Evolutionary conservation across 2,113 vertebrate species (phyloP).

Genomic region (Meles meles): DNA sequence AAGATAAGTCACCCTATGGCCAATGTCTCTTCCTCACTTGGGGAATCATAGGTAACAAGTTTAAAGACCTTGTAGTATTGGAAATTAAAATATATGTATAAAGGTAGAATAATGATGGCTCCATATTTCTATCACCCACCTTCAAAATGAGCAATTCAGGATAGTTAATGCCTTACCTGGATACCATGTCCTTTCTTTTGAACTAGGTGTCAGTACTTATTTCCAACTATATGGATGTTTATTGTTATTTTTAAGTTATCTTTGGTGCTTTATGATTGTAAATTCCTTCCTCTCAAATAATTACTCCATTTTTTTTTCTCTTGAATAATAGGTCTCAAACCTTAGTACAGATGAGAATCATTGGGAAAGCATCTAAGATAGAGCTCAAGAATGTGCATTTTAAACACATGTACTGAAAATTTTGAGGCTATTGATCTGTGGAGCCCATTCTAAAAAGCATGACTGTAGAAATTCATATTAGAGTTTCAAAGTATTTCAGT

Average conservation of each 20-base stretch:
- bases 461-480: background rate
- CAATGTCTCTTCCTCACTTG: background rate
- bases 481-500: background rate
- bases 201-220: background rate
- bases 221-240: background rate
- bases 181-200: background rate
- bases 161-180: background rate
- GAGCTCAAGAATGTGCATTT: background rate
- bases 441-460: background rate
- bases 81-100: background rate
- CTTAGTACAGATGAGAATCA: background rate
- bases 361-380: background rate
- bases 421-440: background rate
- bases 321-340: background rate
- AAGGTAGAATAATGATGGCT: background rate
- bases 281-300: background rate
- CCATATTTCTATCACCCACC: background rate
- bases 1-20: background rate
- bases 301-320: background rate
- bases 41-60: background rate
- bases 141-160: background rate
- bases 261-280: background rate
- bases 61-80: background rate
- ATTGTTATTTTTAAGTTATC: background rate
- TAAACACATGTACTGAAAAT: background rate